Evolutionary conservation across 2,797 vertebrate species (phyloP), one percentile per base, ranked within the genome.

Genomic region (Columba guinea): DNA sequence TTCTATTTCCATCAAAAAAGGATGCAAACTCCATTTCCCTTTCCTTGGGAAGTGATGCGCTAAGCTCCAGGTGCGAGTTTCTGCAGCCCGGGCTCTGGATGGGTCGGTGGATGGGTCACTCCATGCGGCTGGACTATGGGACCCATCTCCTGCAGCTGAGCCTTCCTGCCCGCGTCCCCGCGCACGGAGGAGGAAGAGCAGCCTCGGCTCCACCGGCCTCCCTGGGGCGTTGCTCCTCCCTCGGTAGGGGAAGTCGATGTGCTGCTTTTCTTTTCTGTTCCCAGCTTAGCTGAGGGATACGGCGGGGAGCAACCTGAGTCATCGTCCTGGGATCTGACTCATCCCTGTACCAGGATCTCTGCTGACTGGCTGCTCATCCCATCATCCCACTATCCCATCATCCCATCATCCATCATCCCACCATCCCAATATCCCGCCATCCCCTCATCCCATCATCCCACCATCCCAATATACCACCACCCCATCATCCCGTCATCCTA

Each of bases 31-130:
- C 11, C 41, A 7, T 63, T 82, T 79, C 86, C 82, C 63, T 64
- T 83, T 71, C 58, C 67, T 30, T 60, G 95, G 79, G 91, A 87
- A 84, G 62, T 8, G 86, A 55, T 68, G 87, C n/a, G 1, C 24
- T 2, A 14, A 76, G 86, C 83, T 2, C 44, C 80, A 49, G 63
- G 4, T 68, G 86, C n/a, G 10, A 7, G 22, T 9, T 13, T 6
- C 78, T 20, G 44, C 63, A 10, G 20, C 1, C 68, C 10, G 74
- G 34, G 7, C 12, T 6, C n/a, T 20, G 65, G 41, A 30, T 13
- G 1, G 0, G 23, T 14, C 3, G 13, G 71, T 4, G 1, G 53
- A 35, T 1, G 49, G 80, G 7, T 14, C 11, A 0, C 5, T 23
- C 18, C 7, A 0, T 53, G 62, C 49, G 28, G 68, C 34, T 23